Conservation (phyloP, 1,140 invertebrate genomes). For the Lepidurus packardi region DNA sequence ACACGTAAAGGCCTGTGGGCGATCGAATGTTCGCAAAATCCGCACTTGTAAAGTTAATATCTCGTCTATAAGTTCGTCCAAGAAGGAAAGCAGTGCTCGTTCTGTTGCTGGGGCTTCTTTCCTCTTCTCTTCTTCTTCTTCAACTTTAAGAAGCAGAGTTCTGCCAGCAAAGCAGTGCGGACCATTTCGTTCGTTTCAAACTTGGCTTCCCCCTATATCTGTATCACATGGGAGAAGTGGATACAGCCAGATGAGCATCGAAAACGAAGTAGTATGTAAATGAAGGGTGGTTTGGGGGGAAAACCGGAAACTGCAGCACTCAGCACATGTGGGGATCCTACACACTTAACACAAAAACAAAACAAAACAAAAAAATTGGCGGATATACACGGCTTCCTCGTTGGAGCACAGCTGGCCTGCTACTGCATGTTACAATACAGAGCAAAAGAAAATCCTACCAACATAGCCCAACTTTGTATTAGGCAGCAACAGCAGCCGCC, state of each 20-base stretch:
- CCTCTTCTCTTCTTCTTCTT: not conserved
- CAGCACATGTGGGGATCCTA: not conserved
- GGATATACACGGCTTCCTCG: not conserved
- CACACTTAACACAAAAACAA: not conserved
- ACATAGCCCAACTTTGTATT: no score
- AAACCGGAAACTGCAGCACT: constrained; percentile 1
- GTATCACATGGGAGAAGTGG: not conserved
- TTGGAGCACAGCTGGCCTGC: not conserved
- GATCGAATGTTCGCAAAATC: not conserved
- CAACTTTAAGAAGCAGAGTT: not conserved
- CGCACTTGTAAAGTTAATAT: not conserved
- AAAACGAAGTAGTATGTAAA: not conserved
- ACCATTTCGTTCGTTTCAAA: not conserved
- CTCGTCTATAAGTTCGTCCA: not conserved
- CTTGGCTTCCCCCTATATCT: not conserved
- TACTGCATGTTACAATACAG: not conserved
- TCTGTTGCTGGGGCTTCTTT: not conserved
- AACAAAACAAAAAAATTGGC: no score
- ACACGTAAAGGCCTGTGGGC: not conserved
- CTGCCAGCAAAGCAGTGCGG: not conserved
- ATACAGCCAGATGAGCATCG: not conserved
- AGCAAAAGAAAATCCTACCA: not conserved
- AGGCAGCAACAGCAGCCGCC: no score
- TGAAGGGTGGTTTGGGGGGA: not conserved
- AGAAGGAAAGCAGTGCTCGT: not conserved